Evolutionary conservation across 2,888 invertebrate genomes (phyloP), one percentile per base, ranked within the genome.

Genomic region (Neria commutata): DNA sequence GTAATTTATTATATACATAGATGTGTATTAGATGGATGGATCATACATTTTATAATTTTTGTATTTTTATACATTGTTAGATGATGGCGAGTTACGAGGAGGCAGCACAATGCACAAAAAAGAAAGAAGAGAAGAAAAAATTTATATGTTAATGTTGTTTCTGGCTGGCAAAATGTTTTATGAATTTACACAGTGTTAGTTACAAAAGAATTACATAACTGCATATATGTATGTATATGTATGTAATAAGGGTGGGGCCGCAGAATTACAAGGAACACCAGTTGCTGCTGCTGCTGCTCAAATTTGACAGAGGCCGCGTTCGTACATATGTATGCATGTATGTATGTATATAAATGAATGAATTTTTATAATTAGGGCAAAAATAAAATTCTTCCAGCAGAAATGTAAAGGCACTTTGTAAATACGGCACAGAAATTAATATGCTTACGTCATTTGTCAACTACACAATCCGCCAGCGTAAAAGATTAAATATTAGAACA

Each of bases 101-200:
- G 68, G 72, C 73, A 63, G 64, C 24, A 42, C n/a, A n/a, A n/a
- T n/a, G 54, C 40, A 57, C 66, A 51, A 71, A 52, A 57, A 67
- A 73, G 63, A 75, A 65, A 70, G 65, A 65, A 73, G 73, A 75
- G 63, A 73, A 73, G 70, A 73, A 69, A 69, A 74, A 65, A 72
- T 70, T 67, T 67, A 65, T 69, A 66, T 61, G 75, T 74, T 74
- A 75, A 74, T 74, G 75, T 71, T 58, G 64, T 62, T 58, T 64
- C 70, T 66, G n/a, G n/a, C n/a, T n/a, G n/a, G n/a, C n/a, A n/a
- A n/a, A 70, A 65, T 67, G 61, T 50, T 42, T 45, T 49, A 47
- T 56, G 40, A 34, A 23, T 46, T 52, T 11, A 53, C 56, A 62
- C 37, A 52, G 5, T 54, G 49, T 59, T 59, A 59, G 54, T 59